phyloP scores from a whole-genome alignment of 2,888 invertebrate species.

The Yponomeuta malinellus region DNA sequence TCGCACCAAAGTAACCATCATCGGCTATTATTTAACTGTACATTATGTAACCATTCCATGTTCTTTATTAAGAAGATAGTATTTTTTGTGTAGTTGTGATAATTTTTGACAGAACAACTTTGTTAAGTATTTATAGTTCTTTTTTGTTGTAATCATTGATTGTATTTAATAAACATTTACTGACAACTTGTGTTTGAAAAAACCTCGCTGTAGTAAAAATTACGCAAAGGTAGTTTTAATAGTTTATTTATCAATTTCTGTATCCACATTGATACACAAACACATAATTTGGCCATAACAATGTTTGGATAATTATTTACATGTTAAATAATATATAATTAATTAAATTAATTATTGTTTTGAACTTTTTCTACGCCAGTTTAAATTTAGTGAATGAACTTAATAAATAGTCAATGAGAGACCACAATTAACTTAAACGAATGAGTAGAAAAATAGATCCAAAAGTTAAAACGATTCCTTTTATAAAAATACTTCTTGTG shows the following conservation, averaged over 20 bases:
- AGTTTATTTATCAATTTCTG: constrained; percentile 74
- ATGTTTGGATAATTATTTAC: constrained; percentile 41
- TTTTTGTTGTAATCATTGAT: constrained; percentile 72
- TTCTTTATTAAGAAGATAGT: constrained; percentile 35
- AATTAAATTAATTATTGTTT: constrained; percentile 20
- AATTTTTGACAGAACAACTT: constrained; percentile 66
- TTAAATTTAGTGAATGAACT: constrained; percentile 23
- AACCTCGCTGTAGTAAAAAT: not conserved
- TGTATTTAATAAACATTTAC: constrained; percentile 65
- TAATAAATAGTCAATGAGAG: constrained; percentile 16
- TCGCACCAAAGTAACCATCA: constrained; percentile 41
- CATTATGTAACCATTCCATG: constrained; percentile 55
- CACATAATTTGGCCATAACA: constrained; percentile 50
- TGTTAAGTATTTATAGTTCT: constrained; percentile 69
- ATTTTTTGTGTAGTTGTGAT: constrained; percentile 65
- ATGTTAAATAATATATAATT: constrained; percentile 26
- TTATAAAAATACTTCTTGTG: constrained; percentile 30
- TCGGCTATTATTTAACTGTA: constrained; percentile 19
- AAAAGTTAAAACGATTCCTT: constrained; percentile 30
- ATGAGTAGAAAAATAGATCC: constrained; percentile 48
- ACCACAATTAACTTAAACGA: constrained; percentile 24
- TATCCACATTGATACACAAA: constrained; percentile 68
- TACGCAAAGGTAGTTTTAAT: constrained; percentile 26
- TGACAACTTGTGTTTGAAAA: constrained; percentile 20
- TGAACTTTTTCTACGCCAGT: constrained; percentile 19